phyloP scores from a whole-genome alignment of 2,888 invertebrate genomes.

The Eueremaeus valkanovi region DNA sequence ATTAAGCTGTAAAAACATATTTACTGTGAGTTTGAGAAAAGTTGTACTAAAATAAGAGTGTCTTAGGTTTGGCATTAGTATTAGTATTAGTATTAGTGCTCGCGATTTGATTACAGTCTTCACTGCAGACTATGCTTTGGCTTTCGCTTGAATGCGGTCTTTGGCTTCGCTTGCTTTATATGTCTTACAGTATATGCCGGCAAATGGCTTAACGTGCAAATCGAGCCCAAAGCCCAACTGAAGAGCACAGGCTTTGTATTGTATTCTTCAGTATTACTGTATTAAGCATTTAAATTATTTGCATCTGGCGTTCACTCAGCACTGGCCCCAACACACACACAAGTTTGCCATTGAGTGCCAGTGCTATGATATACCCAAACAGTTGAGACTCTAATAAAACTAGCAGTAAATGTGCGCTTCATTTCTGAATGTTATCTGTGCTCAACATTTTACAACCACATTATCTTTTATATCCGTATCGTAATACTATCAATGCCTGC shows the following conservation, averaged over 20 bases:
- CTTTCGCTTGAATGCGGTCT: conserved; percentile 19
- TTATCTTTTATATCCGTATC: conserved; percentile 40
- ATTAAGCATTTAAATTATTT: conserved; percentile 33
- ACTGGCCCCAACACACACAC: not conserved
- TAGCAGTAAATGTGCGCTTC: conserved; percentile 11
- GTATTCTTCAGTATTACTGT: not conserved
- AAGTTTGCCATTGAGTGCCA: not conserved
- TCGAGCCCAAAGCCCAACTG: not conserved
- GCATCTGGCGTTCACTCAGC: conserved; percentile 28
- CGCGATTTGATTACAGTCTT: conserved; percentile 30
- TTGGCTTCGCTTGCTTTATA: not conserved
- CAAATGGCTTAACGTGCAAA: conserved; percentile 27
- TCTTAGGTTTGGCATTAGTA: not conserved
- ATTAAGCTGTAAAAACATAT: conserved; percentile 34
- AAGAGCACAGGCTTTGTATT: conserved; percentile 28
- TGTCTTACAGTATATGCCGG: not conserved
- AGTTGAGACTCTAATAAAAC: not conserved
- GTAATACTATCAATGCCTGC: conserved; percentile 5
- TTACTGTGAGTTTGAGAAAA: conserved; percentile 30
- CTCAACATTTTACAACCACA: conserved; percentile 36
- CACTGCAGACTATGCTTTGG: conserved; percentile 13
- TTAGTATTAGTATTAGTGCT: conserved; percentile 1
- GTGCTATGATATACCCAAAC: not conserved
- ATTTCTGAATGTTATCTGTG: not conserved
- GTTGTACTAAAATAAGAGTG: not conserved